A percentile compares a stretch with the other conserved stretches of the same genome.
Evolutionary conservation across 2,113 vertebrate species (phyloP).

Genomic region (Cynoglossus semilaevis): DNA sequence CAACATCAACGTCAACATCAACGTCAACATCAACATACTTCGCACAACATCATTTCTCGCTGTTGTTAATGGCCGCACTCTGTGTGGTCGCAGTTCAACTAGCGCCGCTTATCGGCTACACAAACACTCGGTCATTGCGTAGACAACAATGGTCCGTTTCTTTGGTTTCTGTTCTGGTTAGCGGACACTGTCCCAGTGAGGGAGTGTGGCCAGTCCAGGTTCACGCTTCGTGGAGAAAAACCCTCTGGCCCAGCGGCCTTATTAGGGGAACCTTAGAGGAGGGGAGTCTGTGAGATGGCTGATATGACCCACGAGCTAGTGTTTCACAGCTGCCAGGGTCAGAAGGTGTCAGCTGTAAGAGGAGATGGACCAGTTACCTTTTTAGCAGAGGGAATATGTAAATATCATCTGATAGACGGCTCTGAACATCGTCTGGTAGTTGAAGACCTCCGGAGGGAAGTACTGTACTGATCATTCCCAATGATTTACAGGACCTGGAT

Average conservation of each 20-base stretch:
- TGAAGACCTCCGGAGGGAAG: conserved; percentile 22
- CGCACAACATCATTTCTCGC: conserved; percentile 34
- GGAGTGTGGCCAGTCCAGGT: conserved; percentile 20
- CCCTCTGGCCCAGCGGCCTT: conserved; percentile 26
- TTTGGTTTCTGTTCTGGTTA: conserved; percentile 26
- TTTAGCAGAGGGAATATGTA: conserved; percentile 27
- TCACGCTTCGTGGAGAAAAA: conserved; percentile 31
- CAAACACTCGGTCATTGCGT: conserved; percentile 22
- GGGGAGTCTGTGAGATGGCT: conserved; percentile 26
- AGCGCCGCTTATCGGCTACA: conserved; percentile 47
- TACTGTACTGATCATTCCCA: conserved; percentile 16
- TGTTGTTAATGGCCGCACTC: conserved; percentile 21
- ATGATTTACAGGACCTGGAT: conserved; percentile 34
- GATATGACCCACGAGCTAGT: conserved; percentile 29
- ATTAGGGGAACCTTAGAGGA: conserved; percentile 34
- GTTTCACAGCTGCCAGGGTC: conserved; percentile 59
- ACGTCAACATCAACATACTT: conserved; percentile 18
- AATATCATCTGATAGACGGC: conserved; percentile 5
- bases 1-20: conserved; percentile 21
- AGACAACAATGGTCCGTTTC: conserved; percentile 65
- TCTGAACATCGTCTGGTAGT: conserved; percentile 22
- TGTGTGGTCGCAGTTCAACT: conserved; percentile 10
- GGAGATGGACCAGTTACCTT: conserved; percentile 61
- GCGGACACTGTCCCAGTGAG: conserved; percentile 29
- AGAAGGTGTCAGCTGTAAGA: conserved; percentile 47